Conservation (phyloP, 2,797 vertebrate genomes). For the Falco peregrinus region DNA sequence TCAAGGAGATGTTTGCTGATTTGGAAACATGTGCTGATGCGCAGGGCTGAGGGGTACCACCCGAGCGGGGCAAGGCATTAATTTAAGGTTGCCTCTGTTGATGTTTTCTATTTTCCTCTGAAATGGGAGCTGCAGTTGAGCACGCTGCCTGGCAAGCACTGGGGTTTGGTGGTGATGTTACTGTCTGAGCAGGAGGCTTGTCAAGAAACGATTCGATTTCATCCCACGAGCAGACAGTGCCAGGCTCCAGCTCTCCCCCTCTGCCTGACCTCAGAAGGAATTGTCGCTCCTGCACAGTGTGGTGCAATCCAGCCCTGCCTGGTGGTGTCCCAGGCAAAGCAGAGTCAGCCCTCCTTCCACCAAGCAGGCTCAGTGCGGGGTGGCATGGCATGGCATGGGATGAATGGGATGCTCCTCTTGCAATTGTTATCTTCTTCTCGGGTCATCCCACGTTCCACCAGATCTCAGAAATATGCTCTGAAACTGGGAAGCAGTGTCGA, state of each 20-base stretch:
- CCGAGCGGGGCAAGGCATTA: not conserved
- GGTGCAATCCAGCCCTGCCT: not conserved
- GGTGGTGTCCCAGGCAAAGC: not conserved
- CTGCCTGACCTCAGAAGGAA: not conserved
- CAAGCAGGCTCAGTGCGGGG: not conserved
- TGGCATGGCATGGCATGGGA: too few relatives aligned
- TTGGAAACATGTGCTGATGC: not conserved
- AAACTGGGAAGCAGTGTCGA: not conserved
- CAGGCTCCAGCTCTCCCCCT: not conserved
- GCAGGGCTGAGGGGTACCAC: not conserved
- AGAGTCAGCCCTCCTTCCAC: not conserved
- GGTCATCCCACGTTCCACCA: not conserved
- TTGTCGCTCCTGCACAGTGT: accelerated
- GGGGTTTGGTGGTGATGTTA: not conserved
- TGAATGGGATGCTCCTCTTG: not conserved
- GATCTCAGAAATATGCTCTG: not conserved
- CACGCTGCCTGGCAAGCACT: not conserved
- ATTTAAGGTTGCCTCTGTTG: not conserved
- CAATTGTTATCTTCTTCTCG: not conserved
- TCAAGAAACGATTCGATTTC: not conserved
- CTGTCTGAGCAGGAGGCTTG: not conserved
- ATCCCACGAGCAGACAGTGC: not conserved
- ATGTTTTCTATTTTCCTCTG: not conserved
- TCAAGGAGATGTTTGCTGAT: not conserved
- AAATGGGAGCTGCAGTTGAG: not conserved